Base-by-base conservation (phyloP, 2,797 vertebrate genomes). In the Halcyon smyrnensis region DNA sequence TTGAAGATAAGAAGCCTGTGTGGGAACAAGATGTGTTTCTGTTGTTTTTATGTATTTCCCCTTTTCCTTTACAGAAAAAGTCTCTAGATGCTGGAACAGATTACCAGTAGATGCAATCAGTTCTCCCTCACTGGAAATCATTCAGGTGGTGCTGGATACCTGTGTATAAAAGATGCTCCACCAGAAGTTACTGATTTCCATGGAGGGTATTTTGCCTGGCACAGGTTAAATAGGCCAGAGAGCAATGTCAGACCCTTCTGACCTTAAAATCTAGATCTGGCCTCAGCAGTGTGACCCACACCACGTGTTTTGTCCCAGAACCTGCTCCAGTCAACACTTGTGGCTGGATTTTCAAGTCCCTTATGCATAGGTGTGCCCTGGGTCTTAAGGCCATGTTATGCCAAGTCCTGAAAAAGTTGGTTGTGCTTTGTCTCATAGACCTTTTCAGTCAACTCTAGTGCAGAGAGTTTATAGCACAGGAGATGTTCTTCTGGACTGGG, bases 151-250 rank as follows among this genome's bases (percentile, higher is more conserved):
- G 27, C 12, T 78, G 71, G 54, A 39, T 54, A 10, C 45, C 27
- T 4, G 0, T 0, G 2, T 6, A 19, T 34, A 60, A 34, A 41
- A 30, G 0, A 7, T 1, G 17, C 6, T 73, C 27, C n/a, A 36
- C 39, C 48, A 67, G 25, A 15, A 76, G 27, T 5, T 15, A 2
- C 0, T 37, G 45, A 12, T 68, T 79, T 74, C 45, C 18, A 2
- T 2, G 21, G 57, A 93, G 12, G 30, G 2, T 8, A 2, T 82
- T 75, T 75, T 79, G 27, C n/a, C 51, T 74, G 68, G 34, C 15
- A 25, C 6, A 17, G n/a, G 51, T 76, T 82, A 76, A 84, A 62
- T 3, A 34, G 27, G 8, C 43, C 50, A 57, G 50, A 62, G 23
- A 32, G 48, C 56, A 88, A 32, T 30, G 46, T 6, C 20, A 50